phyloP scores from a whole-genome alignment of 2,888 invertebrate species.

The Drosophila gaucha region DNA sequence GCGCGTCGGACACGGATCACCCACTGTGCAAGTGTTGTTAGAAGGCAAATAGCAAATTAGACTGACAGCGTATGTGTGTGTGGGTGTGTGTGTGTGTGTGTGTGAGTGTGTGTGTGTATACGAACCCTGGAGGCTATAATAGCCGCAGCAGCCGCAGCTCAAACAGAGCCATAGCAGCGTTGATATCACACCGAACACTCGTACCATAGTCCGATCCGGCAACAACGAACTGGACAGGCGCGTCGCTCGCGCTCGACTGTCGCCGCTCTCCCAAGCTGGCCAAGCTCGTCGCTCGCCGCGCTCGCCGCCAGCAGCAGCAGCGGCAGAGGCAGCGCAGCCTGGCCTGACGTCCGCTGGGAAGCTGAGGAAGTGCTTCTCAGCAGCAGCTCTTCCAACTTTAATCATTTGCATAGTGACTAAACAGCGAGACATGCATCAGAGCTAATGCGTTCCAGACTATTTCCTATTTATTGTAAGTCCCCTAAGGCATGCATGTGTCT shows the following conservation, averaged over 20 bases:
- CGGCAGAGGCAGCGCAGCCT: neutral
- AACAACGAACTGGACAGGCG: slow-evolving; percentile 39
- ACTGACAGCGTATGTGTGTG: neutral
- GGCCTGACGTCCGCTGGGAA: neutral
- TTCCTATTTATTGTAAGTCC: neutral
- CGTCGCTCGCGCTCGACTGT: slow-evolving; percentile 47
- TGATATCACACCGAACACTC: slow-evolving; percentile 8
- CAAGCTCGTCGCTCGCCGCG: slow-evolving; percentile 5
- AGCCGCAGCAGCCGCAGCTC: slow-evolving; percentile 26
- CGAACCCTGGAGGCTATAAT: slow-evolving; percentile 59
- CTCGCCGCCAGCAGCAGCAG: slow-evolving; percentile 3
- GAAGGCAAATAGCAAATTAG: too few species aligned
- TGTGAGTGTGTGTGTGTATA: slow-evolving; percentile 1
- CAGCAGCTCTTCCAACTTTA: neutral
- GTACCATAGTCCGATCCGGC: slow-evolving; percentile 30
- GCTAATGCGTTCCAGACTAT: neutral
- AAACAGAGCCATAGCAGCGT: slow-evolving; percentile 29
- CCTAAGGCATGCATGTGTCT: neutral
- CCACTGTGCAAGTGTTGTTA: slow-evolving; percentile 37
- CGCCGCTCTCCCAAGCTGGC: slow-evolving; percentile 13
- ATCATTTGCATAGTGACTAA: neutral
- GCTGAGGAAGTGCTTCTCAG: slow-evolving; percentile 4
- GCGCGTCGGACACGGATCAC: slow-evolving; percentile 60
- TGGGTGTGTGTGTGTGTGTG: neutral
- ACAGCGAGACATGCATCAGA: neutral